These are phyloP conservation scores for Sebastes alutus DNA, from an alignment of 2,797 vertebrate genomes.

Conservation along the genomic window DNA sequence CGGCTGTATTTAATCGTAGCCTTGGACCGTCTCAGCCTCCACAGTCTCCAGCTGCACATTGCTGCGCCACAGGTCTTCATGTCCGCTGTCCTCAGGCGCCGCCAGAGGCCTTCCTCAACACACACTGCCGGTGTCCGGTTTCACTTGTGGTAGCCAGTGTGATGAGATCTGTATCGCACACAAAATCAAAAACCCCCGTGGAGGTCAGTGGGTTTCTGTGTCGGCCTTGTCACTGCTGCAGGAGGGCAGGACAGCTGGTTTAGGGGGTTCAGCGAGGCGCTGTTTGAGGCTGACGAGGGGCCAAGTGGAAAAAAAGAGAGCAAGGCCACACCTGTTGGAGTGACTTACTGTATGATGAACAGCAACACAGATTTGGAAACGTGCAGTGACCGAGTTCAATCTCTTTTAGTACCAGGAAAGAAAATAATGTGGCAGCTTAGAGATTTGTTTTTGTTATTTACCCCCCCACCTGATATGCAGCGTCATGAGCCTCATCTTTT, in stretches of 20 bases:
- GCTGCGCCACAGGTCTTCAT: not conserved
- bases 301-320: not conserved
- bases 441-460: not conserved
- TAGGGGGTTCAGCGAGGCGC: not conserved
- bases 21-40: not conserved
- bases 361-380: conserved; percentile 9
- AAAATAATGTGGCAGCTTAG: not conserved
- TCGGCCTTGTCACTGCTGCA: conserved; percentile 12
- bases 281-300: not conserved
- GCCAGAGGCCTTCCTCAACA: conserved; percentile 24
- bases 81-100: conserved; percentile 3
- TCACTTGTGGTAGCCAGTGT: conserved; percentile 1
- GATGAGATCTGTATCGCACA: conserved; percentile 27
- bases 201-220: conserved; percentile 66
- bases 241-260: conserved; percentile 51
- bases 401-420: not conserved
- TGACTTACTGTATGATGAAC: conserved; percentile 14
- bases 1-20: not conserved
- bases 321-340: conserved; percentile 60
- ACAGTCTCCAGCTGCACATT: not conserved
- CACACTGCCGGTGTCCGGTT: conserved; percentile 37
- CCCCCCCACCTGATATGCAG: not conserved
- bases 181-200: conserved; percentile 23
- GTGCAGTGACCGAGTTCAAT: not conserved
- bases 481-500: not conserved